Base-by-base conservation (phyloP, 2,797 vertebrate species). In the Sebastes ruberrimus region DNA sequence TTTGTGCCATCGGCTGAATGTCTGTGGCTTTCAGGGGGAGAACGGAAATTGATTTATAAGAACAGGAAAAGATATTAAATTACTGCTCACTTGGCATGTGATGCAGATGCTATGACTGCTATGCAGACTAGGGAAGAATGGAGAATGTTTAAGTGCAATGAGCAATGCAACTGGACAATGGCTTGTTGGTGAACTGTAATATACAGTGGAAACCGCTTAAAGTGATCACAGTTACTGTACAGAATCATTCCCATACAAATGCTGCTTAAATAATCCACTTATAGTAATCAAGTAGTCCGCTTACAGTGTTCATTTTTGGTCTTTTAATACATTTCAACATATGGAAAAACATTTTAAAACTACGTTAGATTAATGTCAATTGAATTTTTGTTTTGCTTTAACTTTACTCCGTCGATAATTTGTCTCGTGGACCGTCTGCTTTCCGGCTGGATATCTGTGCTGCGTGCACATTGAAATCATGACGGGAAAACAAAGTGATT, bases 31-130 rank as follows among this genome's bases (percentile, higher is more conserved):
- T 78, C 20, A 69, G 49, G 5, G 2, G 10, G 22, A 74, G 27
- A 42, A n/a, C 0, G 1, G 10, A 70, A 71, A 82, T 64, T 4
- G 7, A 71, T 76, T 74, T 27, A 56, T 64, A 52, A 56, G 10
- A 72, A 82, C 14, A 74, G 52, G 59, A 75, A 57, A 53, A 68
- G 59, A 66, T 25, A 69, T 49, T 61, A 14, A 67, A 57, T 65
- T 13, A 73, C 22, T 33, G 22, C 80, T 78, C 16, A 49, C 20
- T 52, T 52, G 49, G 49, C n/a, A 52, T 52, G 49, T n/a, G 49
- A 52, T n/a, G 20, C 49, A n/a, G 20, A 52, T 16, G 20, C 18
- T 49, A 49, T 49, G 16, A 49, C 46, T 49, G 46, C 46, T 49
- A 20, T 8, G 13, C 13, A 52, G 56, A 46, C 42, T 60, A 28